Evolutionary conservation across 2,888 invertebrate species (phyloP).

Genomic region (Sarcophaga subvicina): DNA sequence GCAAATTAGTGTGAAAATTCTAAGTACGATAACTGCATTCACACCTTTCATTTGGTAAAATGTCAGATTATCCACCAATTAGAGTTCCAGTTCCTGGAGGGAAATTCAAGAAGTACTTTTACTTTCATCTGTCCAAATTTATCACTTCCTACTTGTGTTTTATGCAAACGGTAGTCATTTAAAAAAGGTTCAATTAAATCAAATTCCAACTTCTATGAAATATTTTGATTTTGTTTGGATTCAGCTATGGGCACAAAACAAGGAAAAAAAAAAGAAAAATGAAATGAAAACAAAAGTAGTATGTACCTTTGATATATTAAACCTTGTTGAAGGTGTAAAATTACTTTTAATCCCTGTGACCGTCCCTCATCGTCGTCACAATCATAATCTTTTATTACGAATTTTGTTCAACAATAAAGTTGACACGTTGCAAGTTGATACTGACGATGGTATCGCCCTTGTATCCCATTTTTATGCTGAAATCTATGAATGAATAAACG

Average conservation of each 20-base stretch:
- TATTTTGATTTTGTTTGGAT: background rate
- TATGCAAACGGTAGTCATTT: too few species aligned
- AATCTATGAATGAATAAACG: constrained; percentile 11
- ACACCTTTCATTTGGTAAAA: too few species aligned
- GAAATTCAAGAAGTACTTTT: too few species aligned
- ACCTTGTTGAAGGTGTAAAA: constrained; percentile 63
- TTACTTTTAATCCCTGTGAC: constrained; percentile 65
- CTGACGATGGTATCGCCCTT: constrained; percentile 54
- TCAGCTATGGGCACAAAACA: background rate
- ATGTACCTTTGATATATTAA: constrained; percentile 45
- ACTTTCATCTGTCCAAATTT: too few species aligned
- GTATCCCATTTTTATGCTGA: constrained; percentile 18
- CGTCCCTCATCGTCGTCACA: constrained; percentile 37
- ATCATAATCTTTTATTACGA: constrained; percentile 49
- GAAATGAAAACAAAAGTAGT: background rate
- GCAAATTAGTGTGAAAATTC: too few species aligned
- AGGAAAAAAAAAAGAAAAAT: background rate
- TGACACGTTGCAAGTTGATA: constrained; percentile 49
- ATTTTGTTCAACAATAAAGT: constrained; percentile 32
- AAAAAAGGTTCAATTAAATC: too few species aligned
- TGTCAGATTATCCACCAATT: too few species aligned
- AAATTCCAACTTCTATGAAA: background rate
- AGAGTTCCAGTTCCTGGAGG: too few species aligned
- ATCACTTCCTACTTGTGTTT: too few species aligned
- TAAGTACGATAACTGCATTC: too few species aligned